A percentile compares a stretch with the other conserved stretches of the same genome.
phyloP scores from a whole-genome alignment of 2,888 invertebrate genomes.

The Sminthurides aquaticus region DNA sequence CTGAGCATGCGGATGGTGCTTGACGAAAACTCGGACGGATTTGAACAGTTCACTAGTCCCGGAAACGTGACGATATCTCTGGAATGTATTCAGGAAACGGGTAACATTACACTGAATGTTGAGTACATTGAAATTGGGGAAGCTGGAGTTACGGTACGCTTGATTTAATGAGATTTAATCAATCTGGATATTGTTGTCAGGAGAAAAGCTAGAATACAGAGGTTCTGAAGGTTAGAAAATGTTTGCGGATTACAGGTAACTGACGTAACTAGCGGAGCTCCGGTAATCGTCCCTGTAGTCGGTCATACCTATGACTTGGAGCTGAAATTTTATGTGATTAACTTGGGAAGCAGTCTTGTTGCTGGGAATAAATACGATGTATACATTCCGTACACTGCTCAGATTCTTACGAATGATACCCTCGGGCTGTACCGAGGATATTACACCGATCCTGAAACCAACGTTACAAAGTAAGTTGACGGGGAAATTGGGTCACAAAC shows the following conservation, averaged over 20 bases:
- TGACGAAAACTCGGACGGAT: constrained; percentile 7
- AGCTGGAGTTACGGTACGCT: background rate
- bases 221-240: too few species aligned
- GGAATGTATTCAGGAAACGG: background rate
- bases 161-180: too few species aligned
- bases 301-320: constrained; percentile 13
- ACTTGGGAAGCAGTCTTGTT: constrained; percentile 15
- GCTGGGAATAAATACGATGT: constrained; percentile 27
- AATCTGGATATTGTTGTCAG: too few species aligned
- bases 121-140: constrained; percentile 7
- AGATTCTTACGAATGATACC: constrained; percentile 27
- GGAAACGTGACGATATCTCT: constrained; percentile 1
- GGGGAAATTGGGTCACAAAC: background rate
- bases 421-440: constrained; percentile 36
- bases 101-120: constrained; percentile 1
- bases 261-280: background rate
- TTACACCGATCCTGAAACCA: constrained; percentile 29
- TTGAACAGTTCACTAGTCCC: constrained; percentile 7
- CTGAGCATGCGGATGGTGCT: constrained; percentile 10
- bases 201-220: too few species aligned
- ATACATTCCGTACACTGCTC: constrained; percentile 27
- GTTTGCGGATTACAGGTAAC: too few species aligned
- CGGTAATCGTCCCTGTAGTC: background rate
- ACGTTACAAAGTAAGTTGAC: constrained; percentile 29
- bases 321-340: constrained; percentile 27